Percentiles rank a stretch among this genome's conserved stretches.
phyloP scores from a whole-genome alignment of 2,888 invertebrate genomes.

The Dioctria rufipes region DNA sequence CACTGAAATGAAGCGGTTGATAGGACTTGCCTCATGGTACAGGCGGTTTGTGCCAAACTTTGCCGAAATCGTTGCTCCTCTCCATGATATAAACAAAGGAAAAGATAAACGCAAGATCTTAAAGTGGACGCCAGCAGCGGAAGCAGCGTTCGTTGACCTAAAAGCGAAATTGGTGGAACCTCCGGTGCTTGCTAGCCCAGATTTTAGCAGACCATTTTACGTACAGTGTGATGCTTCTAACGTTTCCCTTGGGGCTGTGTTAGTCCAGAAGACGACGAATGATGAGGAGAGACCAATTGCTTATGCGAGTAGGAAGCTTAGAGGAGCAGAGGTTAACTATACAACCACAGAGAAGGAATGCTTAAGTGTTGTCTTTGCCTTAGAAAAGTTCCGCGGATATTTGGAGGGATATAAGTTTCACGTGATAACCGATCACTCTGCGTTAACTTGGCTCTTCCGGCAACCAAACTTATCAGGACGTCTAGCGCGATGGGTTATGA shows the following conservation, averaged over 20 bases:
- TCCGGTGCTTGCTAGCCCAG: neutral
- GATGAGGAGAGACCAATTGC: neutral
- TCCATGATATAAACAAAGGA: neutral
- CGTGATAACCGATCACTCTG: neutral
- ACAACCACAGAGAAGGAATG: neutral
- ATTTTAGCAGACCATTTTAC: neutral
- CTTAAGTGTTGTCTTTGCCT: neutral
- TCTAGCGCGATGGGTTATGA: neutral
- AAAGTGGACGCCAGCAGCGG: neutral
- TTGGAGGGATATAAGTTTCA: neutral
- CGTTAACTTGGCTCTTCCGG: neutral
- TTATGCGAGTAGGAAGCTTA: neutral
- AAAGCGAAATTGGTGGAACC: neutral
- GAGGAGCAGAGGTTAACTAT: neutral
- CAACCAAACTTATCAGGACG: neutral
- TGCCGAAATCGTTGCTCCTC: neutral
- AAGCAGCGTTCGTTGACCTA: neutral
- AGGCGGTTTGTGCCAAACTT: too few relatives aligned
- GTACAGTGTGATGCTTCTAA: neutral
- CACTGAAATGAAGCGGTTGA: neutral
- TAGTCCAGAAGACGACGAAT: neutral
- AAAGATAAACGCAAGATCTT: neutral
- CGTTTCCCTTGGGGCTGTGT: neutral
- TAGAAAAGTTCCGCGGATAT: neutral
- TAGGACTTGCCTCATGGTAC: neutral